Base-by-base conservation (phyloP, 2,888 invertebrate species). In the Luffia ferchaultella region DNA sequence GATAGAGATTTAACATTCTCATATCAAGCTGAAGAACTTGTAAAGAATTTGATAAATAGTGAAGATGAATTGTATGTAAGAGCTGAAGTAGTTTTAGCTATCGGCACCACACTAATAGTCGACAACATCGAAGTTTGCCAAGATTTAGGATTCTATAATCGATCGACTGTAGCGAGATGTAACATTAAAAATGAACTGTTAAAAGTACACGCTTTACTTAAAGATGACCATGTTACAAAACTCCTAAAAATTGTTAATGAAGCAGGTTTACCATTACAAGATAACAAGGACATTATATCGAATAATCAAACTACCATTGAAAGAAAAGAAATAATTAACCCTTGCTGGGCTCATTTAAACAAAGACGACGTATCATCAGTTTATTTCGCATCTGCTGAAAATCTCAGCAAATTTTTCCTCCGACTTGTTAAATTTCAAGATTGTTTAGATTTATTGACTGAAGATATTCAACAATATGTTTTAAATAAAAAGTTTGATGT, bases 41-140 rank as follows among this genome's bases (percentile, higher is more conserved):
- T 78, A 17, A 61, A 57, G 54, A 53, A 70, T 3, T 57, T 64
- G 1, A 54, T 84, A 1, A 70, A 70, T 1, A 59, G 57, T 15
- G 68, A 73, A 41, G 69, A 74, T n/a, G 67, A 72, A 18, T 20
- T 76, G n/a, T 73, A 70, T 48, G 58, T 85, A 54, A 72, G 70
- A 54, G 85, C 77, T 2, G 68, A 85, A 63, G 79, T 90, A 41
- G 65, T 70, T 5, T 63, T 90, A 54, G 86, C 88, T 47, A 61
- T 91, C 20, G 87, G 87, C 0, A 84, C 88, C 53, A 86, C 85
- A 1, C 62, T 92, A 41, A 90, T 91, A 83, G 73, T 92, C 1
- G 85, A 90, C 49, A 87, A 88, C 2, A 64, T 92, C 42, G 85
- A 87, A 61, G 76, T 85, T 20, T 84, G 87, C 53, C 84, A 86